Evolutionary conservation across 1,140 invertebrate genomes (phyloP), one percentile per base, ranked within the genome.

Genomic region (Penaeus indicus): DNA sequence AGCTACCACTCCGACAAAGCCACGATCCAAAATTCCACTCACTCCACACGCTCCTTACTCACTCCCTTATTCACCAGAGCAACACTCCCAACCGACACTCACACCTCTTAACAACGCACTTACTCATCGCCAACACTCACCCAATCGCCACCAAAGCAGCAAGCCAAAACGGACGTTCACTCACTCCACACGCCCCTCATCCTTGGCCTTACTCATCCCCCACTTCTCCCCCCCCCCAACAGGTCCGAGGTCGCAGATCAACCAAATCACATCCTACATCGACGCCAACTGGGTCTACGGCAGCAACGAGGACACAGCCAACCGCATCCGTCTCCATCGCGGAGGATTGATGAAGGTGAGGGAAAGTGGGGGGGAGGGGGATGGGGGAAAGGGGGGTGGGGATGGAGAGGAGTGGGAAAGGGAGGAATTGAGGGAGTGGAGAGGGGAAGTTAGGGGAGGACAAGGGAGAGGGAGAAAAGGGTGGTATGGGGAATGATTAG

Each of bases 281-380:
- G 94, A 95, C 86, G 94, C 92, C 16, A 94, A 93, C 89, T 94
- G 93, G 88, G 91, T 95, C 10, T 95, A 95, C 90, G 94, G 94
- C 19, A 94, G 93, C 18, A 93, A 92, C 47, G 90, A 92, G 32
- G 91, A 93, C 18, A 90, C 92, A 78, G 93, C 94, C 1, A 92
- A 93, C 69, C 85, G 92, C 38, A 91, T 95, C 21, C 90, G 95
- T 22, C 88, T 92, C 5, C 93, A 93, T 85, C 91, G 93, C 85
- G 93, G 93, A 86, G 95, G 95, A 84, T 90, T 92, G 27, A 79
- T 94, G 47, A 91, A 91, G 86, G 90, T 91, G 63, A 27, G 69
- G n/a, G 22, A 32, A 63, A 47, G 32, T 38, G n/a, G 64, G 11
- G 27, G 3, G 47, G 16, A 47, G 22, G 64, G 11, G 60, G 5